Percentiles rank a stretch among this genome's conserved stretches.
Conservation (phyloP, 53 echinoderm and acorn worm species). For the Echinarachnius parma region DNA sequence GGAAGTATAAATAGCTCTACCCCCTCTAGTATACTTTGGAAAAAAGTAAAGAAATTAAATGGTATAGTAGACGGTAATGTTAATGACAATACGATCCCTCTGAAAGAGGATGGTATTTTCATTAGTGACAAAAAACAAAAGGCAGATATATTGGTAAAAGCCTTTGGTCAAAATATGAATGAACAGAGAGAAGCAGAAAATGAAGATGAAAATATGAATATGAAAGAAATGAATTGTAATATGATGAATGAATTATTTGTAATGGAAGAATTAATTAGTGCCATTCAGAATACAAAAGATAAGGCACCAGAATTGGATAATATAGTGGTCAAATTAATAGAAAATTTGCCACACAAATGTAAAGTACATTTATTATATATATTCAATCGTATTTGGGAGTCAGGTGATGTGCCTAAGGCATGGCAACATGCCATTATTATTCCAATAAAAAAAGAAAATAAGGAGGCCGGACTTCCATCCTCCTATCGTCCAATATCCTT, state of each 20-base stretch:
- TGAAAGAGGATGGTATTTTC: background rate
- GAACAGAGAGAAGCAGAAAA: background rate
- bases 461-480: background rate
- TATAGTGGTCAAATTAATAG: background rate
- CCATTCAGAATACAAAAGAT: background rate
- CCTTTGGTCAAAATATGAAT: background rate
- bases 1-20: background rate
- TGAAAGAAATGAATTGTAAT: background rate
- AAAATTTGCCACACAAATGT: background rate
- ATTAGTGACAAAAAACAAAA: background rate
- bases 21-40: background rate
- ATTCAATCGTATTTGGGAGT: background rate
- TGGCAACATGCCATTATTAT: background rate
- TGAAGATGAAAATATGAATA: no score
- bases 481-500: slow-evolving; percentile 33
- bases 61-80: background rate
- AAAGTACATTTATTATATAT: background rate
- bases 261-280: background rate
- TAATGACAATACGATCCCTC: background rate
- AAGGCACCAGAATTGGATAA: background rate
- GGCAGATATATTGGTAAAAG: background rate
- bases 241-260: background rate
- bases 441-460: background rate
- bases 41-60: background rate
- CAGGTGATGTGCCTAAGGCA: background rate